Evolutionary conservation across 2,113 vertebrate species (phyloP), one percentile per base, ranked within the genome.

Genomic region (Catagonus wagneri): DNA sequence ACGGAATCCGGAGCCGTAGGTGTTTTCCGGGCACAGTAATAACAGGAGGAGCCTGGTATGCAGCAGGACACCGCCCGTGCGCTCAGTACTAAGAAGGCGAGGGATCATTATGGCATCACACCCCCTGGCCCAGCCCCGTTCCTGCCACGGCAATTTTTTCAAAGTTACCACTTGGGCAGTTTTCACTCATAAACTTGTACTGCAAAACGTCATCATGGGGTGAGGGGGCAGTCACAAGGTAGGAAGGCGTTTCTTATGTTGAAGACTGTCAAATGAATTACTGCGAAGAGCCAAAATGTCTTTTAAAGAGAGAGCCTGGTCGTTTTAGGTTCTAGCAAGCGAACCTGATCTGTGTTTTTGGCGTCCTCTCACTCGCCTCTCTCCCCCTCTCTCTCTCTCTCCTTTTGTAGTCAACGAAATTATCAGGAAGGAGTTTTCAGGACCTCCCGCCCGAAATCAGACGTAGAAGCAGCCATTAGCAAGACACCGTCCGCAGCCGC

Each of bases 361-460:
- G 44, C 56, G 39, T 32, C 75, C n/a, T 44, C 96, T 96, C 88
- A 96, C 56, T 0, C 0, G 3, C 52, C 12, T 5, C 27, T 60
- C 68, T 65, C 61, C 83, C n/a, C 32, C 20, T n/a, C 34, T 88
- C 56, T 96, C 50, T 97, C 83, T 93, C 86, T 98, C 98, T 95
- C 97, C 97, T 98, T 98, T 98, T 97, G 52, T 98, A 99, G 99
- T 99, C 98, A 99, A 99, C 27, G 99, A 99, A 98, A 99, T 99
- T 98, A 99, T 99, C 98, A 99, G 99, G 98, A 99, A 99, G 98
- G 99, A 99, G 98, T 99, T 99, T 98, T 99, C 99, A 69, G 99
- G 99, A 97, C 99, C 99, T 94, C 99, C 99, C 80, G 98, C 99
- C 97, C 98, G 98, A 98, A 99, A 98, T 93, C 99, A 99, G 98